Evolutionary conservation across 2,888 invertebrate genomes (phyloP).

Genomic region (Cyclophora albipunctata): DNA sequence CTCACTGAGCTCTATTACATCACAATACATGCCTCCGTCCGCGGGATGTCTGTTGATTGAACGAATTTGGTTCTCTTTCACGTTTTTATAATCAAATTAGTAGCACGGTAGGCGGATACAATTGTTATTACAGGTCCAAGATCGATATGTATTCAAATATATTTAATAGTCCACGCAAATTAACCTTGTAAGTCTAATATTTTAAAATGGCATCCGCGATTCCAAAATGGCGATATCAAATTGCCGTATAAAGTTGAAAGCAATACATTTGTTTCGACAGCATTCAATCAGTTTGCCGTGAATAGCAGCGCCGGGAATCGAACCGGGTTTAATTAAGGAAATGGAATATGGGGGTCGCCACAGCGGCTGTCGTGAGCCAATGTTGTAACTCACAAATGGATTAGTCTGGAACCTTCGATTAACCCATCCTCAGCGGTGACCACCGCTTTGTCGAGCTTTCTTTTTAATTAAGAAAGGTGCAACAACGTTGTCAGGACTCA

Average conservation of each 20-base stretch:
- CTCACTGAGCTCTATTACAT: not conserved
- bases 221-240: not conserved
- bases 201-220: too few species aligned
- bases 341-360: slow-evolving; percentile 34
- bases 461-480: not conserved
- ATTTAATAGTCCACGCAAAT: too few species aligned
- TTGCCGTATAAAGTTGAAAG: not conserved
- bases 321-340: slow-evolving; percentile 54
- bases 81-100: too few species aligned
- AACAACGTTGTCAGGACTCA: not conserved
- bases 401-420: slow-evolving; percentile 43
- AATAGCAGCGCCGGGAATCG: slow-evolving; percentile 10
- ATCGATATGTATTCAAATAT: too few species aligned
- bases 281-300: slow-evolving; percentile 16
- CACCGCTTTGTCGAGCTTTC: not conserved
- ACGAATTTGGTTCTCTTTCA: too few species aligned
- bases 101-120: too few species aligned
- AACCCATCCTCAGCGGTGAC: not conserved
- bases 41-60: too few species aligned
- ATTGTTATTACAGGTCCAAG: too few species aligned
- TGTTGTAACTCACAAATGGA: slow-evolving; percentile 55
- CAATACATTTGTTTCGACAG: slow-evolving; percentile 6
- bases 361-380: slow-evolving; percentile 30
- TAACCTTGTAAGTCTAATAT: too few species aligned
- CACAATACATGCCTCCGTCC: too few species aligned